Conservation (phyloP, 2,888 invertebrate species). For the Yponomeuta sedellus region DNA sequence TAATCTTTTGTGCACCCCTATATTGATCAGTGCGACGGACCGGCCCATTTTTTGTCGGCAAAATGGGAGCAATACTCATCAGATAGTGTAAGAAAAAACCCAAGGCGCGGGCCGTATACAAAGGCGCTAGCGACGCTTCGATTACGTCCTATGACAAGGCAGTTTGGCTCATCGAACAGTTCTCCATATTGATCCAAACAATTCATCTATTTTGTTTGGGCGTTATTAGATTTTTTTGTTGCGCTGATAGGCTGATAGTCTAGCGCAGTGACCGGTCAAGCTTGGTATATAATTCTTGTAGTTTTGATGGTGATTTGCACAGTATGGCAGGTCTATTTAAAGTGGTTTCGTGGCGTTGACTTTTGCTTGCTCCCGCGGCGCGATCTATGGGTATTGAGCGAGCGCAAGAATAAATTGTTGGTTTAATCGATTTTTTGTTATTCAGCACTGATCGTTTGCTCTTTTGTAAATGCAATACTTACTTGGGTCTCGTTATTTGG, state of each 20-base stretch:
- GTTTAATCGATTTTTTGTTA: slow-evolving; percentile 69
- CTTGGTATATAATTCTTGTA: slow-evolving; percentile 23
- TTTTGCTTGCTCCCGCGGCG: slow-evolving; percentile 53
- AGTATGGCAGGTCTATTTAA: slow-evolving; percentile 23
- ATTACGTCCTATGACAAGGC: slow-evolving; percentile 75
- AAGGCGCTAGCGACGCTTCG: slow-evolving; percentile 73
- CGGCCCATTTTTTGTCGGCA: slow-evolving; percentile 52
- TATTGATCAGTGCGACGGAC: slow-evolving; percentile 30
- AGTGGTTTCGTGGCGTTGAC: slow-evolving; percentile 32
- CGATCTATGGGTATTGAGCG: slow-evolving; percentile 64
- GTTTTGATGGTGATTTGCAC: slow-evolving; percentile 3
- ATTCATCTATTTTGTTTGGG: slow-evolving; percentile 63
- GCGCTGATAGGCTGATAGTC: slow-evolving; percentile 35
- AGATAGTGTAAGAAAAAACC: slow-evolving; percentile 68
- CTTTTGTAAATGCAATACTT: slow-evolving; percentile 36
- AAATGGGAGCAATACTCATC: slow-evolving; percentile 75
- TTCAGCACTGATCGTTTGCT: slow-evolving; percentile 39
- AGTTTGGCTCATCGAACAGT: slow-evolving; percentile 65
- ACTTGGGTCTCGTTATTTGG: slow-evolving; percentile 3
- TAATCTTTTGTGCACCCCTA: background rate
- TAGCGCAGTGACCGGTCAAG: slow-evolving; percentile 34
- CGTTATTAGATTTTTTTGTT: slow-evolving; percentile 67
- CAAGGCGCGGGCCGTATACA: slow-evolving; percentile 52
- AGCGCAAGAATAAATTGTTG: slow-evolving; percentile 62
- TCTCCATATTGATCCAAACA: slow-evolving; percentile 73